Percentiles rank a stretch among this genome's conserved stretches.
phyloP scores from a whole-genome alignment of 2,113 vertebrate genomes.

The Entomyzon cyanotis region DNA sequence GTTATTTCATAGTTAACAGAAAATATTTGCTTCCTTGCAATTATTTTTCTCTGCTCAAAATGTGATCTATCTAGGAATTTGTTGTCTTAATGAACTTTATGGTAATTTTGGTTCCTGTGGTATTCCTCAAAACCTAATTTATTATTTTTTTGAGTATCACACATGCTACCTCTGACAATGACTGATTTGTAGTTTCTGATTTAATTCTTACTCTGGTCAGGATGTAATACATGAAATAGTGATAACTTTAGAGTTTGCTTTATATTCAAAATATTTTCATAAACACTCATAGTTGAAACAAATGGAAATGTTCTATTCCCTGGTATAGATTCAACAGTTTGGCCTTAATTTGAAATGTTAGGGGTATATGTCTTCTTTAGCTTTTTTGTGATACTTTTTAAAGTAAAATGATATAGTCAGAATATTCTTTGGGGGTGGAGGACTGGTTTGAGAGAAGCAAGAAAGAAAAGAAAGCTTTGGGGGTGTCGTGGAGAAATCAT shows the following conservation, averaged over 20 bases:
- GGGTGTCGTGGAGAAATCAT: background rate
- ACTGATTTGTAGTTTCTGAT: background rate
- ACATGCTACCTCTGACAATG: background rate
- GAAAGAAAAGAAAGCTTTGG: background rate
- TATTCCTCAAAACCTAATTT: background rate
- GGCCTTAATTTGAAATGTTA: background rate
- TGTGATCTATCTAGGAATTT: background rate
- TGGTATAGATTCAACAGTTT: background rate
- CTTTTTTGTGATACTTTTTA: background rate
- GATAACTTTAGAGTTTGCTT: background rate
- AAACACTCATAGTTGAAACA: background rate
- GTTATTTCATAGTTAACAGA: background rate
- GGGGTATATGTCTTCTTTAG: background rate
- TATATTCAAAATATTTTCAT: background rate
- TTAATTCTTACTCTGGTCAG: background rate
- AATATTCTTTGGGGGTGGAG: accelerated
- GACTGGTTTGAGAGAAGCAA: accelerated
- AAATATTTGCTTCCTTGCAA: background rate
- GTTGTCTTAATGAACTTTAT: background rate
- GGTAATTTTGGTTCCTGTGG: accelerated
- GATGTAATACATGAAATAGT: background rate
- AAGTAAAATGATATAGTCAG: background rate
- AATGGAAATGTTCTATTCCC: background rate
- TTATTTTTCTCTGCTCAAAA: background rate
- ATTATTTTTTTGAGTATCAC: background rate